Evolutionary conservation across 2,888 invertebrate species (phyloP).

Genomic region (Agrochola circellaris): DNA sequence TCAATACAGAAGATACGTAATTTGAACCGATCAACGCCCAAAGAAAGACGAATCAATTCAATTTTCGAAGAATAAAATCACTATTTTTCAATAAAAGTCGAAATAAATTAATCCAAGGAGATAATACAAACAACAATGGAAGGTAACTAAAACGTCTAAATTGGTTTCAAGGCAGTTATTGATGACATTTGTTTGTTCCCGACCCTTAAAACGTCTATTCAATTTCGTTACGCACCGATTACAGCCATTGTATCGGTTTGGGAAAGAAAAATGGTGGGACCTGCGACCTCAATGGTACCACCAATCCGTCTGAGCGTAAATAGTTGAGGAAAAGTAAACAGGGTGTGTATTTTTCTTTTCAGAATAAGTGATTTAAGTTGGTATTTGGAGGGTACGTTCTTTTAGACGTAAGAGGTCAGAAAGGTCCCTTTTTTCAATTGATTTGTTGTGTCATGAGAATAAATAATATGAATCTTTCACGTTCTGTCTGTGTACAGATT

Average conservation of each 20-base stretch:
- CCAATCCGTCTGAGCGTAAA: conserved; percentile 36
- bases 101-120: conserved; percentile 52
- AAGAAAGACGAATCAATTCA: conserved; percentile 21
- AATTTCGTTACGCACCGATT: conserved; percentile 63
- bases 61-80: conserved; percentile 1
- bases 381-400: neutral
- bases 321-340: conserved; percentile 38
- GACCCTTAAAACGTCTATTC: conserved; percentile 63
- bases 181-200: conserved; percentile 68
- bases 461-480: neutral
- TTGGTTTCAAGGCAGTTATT: conserved; percentile 62
- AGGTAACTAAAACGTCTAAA: conserved; percentile 47
- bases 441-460: neutral
- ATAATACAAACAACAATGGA: conserved; percentile 57
- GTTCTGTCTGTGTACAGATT: neutral
- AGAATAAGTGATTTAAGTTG: neutral
- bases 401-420: neutral
- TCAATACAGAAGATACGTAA: neutral
- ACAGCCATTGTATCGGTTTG: conserved; percentile 45
- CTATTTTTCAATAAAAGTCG: conserved; percentile 37
- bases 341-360: conserved; percentile 11
- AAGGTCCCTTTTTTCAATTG: neutral
- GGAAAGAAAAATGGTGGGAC: conserved; percentile 56
- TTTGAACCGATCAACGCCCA: conserved; percentile 1
- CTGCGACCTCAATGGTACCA: conserved; percentile 31